phyloP scores from a whole-genome alignment of 2,113 vertebrate species.

The Macrotus californicus region DNA sequence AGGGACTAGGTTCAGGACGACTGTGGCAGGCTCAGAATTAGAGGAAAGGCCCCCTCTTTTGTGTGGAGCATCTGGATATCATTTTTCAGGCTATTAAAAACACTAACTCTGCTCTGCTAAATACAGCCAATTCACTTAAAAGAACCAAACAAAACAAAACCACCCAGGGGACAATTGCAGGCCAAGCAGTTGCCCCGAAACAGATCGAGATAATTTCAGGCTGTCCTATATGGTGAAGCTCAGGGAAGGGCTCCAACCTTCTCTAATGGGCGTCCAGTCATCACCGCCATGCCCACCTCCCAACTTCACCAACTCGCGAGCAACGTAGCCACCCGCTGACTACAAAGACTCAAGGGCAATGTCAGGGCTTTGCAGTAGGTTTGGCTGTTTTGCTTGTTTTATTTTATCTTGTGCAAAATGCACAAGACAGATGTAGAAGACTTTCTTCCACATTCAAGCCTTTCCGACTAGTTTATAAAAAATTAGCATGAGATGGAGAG shows the following conservation, averaged over 20 bases:
- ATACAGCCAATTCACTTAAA: slow-evolving; percentile 41
- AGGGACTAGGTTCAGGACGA: slow-evolving; percentile 13
- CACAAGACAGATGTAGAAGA: background rate
- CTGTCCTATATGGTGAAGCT: background rate
- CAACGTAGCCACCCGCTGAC: background rate
- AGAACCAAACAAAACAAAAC: background rate
- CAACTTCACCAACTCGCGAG: background rate
- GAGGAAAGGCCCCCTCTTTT: slow-evolving; percentile 37
- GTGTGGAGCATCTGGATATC: slow-evolving; percentile 68
- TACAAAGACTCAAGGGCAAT: background rate
- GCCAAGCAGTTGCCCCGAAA: slow-evolving; percentile 28
- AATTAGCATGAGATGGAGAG: background rate
- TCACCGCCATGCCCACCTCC: background rate
- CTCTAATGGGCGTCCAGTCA: background rate
- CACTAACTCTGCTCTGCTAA: slow-evolving; percentile 56
- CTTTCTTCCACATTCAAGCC: background rate
- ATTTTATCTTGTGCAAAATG: slow-evolving; percentile 18
- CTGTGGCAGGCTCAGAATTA: slow-evolving; percentile 12
- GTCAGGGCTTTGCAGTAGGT: background rate
- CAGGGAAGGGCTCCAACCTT: background rate
- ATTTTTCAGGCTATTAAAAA: slow-evolving; percentile 69
- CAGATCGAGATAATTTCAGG: background rate
- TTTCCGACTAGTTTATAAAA: background rate
- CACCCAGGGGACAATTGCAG: slow-evolving; percentile 16
- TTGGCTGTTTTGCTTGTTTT: slow-evolving; percentile 10